These are phyloP conservation scores for Enteromius afrohamiltoni DNA, from an alignment of 2,797 vertebrate genomes.

Conservation along the genomic window DNA sequence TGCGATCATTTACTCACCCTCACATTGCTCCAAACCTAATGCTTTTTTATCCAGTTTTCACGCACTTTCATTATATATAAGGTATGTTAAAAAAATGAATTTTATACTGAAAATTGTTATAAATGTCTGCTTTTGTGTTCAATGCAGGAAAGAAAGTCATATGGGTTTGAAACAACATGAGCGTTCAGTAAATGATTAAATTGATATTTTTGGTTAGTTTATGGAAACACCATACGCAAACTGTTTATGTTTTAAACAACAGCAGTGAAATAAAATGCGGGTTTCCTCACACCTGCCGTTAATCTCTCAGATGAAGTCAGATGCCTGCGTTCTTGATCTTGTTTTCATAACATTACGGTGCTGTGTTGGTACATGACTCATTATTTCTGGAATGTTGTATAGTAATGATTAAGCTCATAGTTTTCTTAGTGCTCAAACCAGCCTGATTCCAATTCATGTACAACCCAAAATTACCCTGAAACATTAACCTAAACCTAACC, in stretches of 20 bases:
- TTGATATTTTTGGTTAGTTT: background rate
- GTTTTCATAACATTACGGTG: slow-evolving; percentile 17
- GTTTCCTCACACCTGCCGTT: slow-evolving; percentile 7
- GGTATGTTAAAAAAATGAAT: no score
- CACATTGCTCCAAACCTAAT: background rate
- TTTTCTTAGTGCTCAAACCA: background rate
- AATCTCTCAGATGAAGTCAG: background rate
- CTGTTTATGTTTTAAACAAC: slow-evolving; percentile 17
- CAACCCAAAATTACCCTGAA: slow-evolving; percentile 6
- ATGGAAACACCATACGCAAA: background rate
- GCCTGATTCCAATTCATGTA: background rate
- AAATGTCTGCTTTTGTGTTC: background rate
- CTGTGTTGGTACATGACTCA: background rate
- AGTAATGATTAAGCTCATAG: slow-evolving; percentile 21
- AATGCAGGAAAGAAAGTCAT: background rate
- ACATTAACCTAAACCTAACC: slow-evolving; percentile 1
- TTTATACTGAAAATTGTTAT: no score
- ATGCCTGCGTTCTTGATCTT: background rate
- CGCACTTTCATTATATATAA: background rate
- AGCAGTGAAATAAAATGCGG: slow-evolving; percentile 12
- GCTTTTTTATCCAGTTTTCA: background rate
- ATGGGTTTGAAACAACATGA: no score
- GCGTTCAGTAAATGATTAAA: background rate
- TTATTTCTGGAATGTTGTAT: background rate
- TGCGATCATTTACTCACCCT: background rate